Conservation (phyloP, 1,140 invertebrate genomes). For the Drosophila quadrilineata region DNA sequence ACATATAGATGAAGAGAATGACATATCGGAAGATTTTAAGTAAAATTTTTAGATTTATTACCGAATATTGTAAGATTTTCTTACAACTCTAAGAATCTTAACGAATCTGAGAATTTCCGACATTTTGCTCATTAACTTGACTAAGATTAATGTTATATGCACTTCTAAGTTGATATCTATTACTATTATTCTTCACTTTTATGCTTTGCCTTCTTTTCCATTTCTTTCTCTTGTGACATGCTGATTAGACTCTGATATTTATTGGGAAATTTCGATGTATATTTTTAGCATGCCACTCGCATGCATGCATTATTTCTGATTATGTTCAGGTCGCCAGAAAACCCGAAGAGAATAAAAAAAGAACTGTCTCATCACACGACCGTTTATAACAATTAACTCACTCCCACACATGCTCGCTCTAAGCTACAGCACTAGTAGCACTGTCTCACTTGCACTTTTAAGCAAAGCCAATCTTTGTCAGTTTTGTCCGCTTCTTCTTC, state of each 20-base stretch:
- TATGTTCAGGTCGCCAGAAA: conserved; percentile 17
- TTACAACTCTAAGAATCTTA: too few relatives aligned
- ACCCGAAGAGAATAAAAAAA: too few relatives aligned
- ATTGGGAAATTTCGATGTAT: background rate
- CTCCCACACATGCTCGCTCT: background rate
- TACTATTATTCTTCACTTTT: background rate
- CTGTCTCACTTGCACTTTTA: background rate
- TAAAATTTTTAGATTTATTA: too few relatives aligned
- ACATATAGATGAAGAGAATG: too few relatives aligned
- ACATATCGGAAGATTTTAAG: too few relatives aligned
- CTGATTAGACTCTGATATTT: background rate
- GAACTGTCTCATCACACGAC: conserved; percentile 18
- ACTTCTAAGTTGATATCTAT: background rate
- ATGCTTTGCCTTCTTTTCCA: background rate
- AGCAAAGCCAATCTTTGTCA: too few relatives aligned
- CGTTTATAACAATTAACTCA: conserved; percentile 58
- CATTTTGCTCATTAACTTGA: too few relatives aligned
- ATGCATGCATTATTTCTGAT: conserved; percentile 53
- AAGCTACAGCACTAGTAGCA: too few relatives aligned
- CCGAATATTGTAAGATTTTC: too few relatives aligned
- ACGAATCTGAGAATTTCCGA: too few relatives aligned
- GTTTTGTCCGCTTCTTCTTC: too few relatives aligned
- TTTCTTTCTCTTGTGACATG: background rate
- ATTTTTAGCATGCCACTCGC: background rate
- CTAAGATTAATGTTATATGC: too few relatives aligned